These are phyloP conservation scores for Coregonus ussuriensis DNA, from an alignment of 2,797 vertebrate genomes.

Conservation along the genomic window DNA sequence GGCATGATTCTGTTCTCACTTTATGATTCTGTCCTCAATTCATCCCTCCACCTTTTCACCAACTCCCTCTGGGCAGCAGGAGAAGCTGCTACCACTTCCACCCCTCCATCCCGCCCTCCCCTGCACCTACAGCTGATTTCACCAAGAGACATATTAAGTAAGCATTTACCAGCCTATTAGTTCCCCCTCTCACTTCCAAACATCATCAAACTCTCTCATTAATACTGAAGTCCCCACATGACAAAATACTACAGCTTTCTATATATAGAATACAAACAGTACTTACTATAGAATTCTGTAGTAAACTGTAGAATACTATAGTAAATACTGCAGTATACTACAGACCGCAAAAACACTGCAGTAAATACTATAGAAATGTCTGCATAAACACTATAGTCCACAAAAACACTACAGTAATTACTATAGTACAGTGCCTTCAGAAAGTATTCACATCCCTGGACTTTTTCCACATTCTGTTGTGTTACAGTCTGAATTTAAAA, in stretches of 20 bases:
- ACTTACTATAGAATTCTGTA: too few species aligned
- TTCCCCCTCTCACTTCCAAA: constrained; percentile 35
- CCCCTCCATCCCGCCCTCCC: background rate
- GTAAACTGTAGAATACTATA: too few species aligned
- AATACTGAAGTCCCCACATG: constrained; percentile 8
- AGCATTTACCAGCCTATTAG: constrained; percentile 47
- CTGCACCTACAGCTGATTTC: constrained; percentile 14
- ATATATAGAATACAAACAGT: background rate
- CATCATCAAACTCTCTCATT: constrained; percentile 28
- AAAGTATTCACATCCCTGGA: too few species aligned
- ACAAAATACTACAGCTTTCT: background rate
- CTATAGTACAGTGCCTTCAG: too few species aligned
- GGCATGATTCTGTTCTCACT: background rate
- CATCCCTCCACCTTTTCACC: background rate
- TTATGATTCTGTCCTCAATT: background rate
- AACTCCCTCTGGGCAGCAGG: background rate
- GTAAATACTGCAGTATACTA: too few species aligned
- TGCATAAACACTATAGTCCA: too few species aligned
- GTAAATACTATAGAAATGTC: too few species aligned
- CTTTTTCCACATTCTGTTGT: too few species aligned
- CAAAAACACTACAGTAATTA: too few species aligned
- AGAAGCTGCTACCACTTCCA: background rate
- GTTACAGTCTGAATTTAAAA: too few species aligned
- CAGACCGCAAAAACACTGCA: too few species aligned
- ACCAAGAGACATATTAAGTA: constrained; percentile 42